Base-by-base conservation (phyloP, 2,113 vertebrate genomes). In the Zeus faber region DNA sequence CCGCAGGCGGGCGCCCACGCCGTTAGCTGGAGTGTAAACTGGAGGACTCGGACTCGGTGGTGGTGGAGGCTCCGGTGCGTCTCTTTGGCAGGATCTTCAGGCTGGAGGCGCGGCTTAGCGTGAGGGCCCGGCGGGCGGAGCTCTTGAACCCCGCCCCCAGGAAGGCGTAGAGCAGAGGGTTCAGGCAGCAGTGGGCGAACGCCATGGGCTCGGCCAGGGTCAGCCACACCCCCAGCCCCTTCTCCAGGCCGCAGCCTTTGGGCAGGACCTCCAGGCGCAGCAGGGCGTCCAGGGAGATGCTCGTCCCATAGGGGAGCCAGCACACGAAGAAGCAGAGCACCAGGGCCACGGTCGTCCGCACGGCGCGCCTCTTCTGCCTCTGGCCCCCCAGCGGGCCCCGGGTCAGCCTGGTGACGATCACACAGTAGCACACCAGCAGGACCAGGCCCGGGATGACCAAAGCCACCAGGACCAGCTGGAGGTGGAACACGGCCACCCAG, bases 11-110 rank as follows among this genome's bases (percentile, higher is more conserved):
- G n/a, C n/a, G n/a, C n/a, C n/a, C n/a, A n/a, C n/a, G n/a, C n/a
- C 80, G 89, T 92, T 95, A 99, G 90, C 96, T 98, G 59, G 97
- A 98, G 24, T 98, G 97, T 81, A 99, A 94, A 89, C 96, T 97
- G 0, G 96, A 99, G 26, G 96, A 98, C 49, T 99, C 97, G 0
- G 97, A 98, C 69, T 99, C 97, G 6, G 96, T 98, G 9, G 97
- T 98, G 25, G 96, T 94, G 14, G 97, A 98, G 56, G 94, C 91
- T 58, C 93, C 94, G 0, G 87, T 84, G 17, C 93, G 94, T 81
- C 94, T 91, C 72, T 95, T 92, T 29, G 94, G 91, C 48, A 99
- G 91, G 16, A 95, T 93, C 87, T 97, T 98, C 54, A 97, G 84
- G 73, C 96, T 96, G 26, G 97, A 99, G 4, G 93, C 93, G 58